phyloP scores from a whole-genome alignment of 2,888 invertebrate species.

The Scaptomyza parva region DNA sequence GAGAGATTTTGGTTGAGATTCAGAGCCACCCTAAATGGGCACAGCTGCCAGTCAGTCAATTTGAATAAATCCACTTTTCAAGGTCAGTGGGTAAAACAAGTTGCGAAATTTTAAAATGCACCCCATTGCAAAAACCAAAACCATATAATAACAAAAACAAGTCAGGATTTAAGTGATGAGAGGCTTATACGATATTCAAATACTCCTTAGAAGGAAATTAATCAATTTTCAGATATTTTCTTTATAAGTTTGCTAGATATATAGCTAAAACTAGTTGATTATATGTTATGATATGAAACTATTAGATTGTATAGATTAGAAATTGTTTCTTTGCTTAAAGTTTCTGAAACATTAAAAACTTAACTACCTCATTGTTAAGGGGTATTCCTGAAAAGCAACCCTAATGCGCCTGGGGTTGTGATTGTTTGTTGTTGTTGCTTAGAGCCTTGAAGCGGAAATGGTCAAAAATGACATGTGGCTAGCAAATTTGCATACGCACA shows the following conservation, averaged over 20 bases:
- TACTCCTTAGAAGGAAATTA: slow-evolving; percentile 25
- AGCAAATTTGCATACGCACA: slow-evolving; percentile 74
- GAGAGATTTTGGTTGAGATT: neutral
- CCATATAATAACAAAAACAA: slow-evolving; percentile 21
- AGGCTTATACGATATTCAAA: neutral
- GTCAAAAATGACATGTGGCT: slow-evolving; percentile 76
- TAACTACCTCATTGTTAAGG: slow-evolving; percentile 6
- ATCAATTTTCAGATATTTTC: no score
- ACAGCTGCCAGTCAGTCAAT: slow-evolving; percentile 65
- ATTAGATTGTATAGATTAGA: no score
- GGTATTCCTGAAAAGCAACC: slow-evolving; percentile 48
- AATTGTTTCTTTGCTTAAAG: no score
- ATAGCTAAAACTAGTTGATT: no score
- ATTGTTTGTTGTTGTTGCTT: slow-evolving; percentile 52
- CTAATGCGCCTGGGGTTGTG: slow-evolving; percentile 46
- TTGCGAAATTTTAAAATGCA: slow-evolving; percentile 65
- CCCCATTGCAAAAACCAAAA: slow-evolving; percentile 51
- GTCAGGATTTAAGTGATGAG: neutral
- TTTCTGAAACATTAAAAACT: no score
- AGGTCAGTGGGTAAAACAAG: slow-evolving; percentile 83
- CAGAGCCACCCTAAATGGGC: slow-evolving; percentile 56
- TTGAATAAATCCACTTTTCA: slow-evolving; percentile 82
- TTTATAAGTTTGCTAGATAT: no score
- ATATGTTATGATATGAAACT: no score
- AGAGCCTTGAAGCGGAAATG: slow-evolving; percentile 64